These are phyloP conservation scores for Xenops minutus DNA, from an alignment of 2,797 vertebrate genomes.

Conservation along the genomic window DNA sequence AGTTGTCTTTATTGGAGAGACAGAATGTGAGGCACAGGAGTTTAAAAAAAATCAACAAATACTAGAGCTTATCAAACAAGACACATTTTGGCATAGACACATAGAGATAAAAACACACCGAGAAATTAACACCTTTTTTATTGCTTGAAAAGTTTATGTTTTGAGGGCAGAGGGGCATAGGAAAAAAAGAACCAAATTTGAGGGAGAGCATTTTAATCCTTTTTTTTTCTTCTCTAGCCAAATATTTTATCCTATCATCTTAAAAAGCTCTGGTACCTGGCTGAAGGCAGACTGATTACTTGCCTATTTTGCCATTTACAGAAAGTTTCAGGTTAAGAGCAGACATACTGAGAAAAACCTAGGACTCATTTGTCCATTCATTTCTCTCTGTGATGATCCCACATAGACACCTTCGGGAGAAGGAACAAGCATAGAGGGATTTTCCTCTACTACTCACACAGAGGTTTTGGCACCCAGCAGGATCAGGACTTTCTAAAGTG, in stretches of 20 bases:
- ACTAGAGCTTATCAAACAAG: rapidly evolving
- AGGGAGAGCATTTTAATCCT: rapidly evolving
- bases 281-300: background rate
- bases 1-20: background rate
- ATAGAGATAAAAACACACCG: background rate
- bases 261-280: background rate
- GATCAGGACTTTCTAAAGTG: background rate
- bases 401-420: background rate
- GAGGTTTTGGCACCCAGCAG: background rate
- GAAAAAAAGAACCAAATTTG: background rate
- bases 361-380: background rate
- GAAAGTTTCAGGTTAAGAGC: background rate
- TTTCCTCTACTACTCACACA: background rate
- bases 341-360: background rate
- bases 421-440: background rate
- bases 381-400: background rate
- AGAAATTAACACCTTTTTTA: rapidly evolving
- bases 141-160: background rate
- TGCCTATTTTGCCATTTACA: background rate
- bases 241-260: background rate
- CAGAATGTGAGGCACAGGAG: background rate
- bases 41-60: background rate
- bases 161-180: rapidly evolving
- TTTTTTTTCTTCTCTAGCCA: background rate
- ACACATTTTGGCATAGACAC: background rate